phyloP scores from a whole-genome alignment of 2,113 vertebrate species.

The Phodopus roborovskii region DNA sequence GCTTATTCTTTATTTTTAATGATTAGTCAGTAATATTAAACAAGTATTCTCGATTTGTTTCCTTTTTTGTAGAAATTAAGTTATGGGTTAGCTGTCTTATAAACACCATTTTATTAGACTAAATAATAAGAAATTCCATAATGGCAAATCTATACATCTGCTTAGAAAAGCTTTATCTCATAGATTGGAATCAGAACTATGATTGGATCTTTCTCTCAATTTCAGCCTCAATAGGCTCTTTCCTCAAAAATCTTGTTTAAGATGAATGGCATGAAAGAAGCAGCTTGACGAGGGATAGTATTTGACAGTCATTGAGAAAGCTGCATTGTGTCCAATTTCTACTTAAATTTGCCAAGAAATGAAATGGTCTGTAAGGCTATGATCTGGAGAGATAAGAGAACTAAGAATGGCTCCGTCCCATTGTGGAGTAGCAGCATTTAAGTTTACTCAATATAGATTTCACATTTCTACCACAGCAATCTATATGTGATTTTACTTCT shows the following conservation, averaged over 20 bases:
- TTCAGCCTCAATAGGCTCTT: background rate
- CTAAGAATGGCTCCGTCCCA: slow-evolving; percentile 28
- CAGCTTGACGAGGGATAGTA: slow-evolving; percentile 48
- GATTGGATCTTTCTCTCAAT: slow-evolving; percentile 55
- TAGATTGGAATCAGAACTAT: slow-evolving; percentile 27
- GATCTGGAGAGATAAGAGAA: slow-evolving; percentile 41
- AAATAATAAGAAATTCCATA: background rate
- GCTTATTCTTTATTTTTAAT: slow-evolving; percentile 14
- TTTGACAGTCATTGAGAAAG: slow-evolving; percentile 46
- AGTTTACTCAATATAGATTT: background rate
- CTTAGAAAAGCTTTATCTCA: slow-evolving; percentile 29
- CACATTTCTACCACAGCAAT: slow-evolving; percentile 6
- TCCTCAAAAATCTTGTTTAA: slow-evolving; percentile 47
- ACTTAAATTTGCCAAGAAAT: slow-evolving; percentile 39
- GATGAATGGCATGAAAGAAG: slow-evolving; percentile 49
- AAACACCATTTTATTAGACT: slow-evolving; percentile 17
- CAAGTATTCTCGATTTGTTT: background rate
- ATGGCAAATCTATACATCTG: slow-evolving; percentile 21
- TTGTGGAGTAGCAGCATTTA: background rate
- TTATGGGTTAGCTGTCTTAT: background rate
- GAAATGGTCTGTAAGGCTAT: slow-evolving; percentile 48
- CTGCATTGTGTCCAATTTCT: background rate
- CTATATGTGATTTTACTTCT: background rate
- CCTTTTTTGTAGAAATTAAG: slow-evolving; percentile 3
- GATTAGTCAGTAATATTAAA: background rate